A percentile compares a stretch with the other conserved stretches of the same genome.
Evolutionary conservation across 2,888 invertebrate species (phyloP).

Genomic region (Limnephilus marmoratus): DNA sequence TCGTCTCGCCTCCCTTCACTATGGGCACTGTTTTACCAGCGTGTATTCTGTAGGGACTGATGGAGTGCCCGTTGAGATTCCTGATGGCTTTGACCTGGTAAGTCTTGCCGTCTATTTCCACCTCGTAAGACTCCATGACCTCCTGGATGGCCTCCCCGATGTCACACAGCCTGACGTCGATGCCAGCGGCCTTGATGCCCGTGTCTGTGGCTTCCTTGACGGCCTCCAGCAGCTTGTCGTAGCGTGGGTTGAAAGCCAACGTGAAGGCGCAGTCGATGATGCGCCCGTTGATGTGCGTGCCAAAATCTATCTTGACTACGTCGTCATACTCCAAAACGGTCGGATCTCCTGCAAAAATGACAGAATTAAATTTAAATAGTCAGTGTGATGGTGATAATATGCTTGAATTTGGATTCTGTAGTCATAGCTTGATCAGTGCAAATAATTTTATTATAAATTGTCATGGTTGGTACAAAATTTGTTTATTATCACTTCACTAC

Average conservation of each 20-base stretch:
- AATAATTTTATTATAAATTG: too few species aligned
- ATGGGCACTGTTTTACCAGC: slow-evolving; percentile 99
- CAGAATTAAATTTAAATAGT: not conserved
- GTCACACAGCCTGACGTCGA: slow-evolving; percentile 98
- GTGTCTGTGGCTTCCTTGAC: slow-evolving; percentile 99
- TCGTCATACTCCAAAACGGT: slow-evolving; percentile 97
- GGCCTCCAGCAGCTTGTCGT: slow-evolving; percentile 94
- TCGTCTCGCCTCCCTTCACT: slow-evolving; percentile 98
- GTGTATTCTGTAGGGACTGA: slow-evolving; percentile 96
- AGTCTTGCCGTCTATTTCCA: slow-evolving; percentile 96
- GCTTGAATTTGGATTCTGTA: too few species aligned
- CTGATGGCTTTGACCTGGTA: slow-evolving; percentile 98
- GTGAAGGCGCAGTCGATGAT: slow-evolving; percentile 99
- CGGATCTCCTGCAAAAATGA: slow-evolving; percentile 81
- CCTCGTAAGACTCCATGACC: slow-evolving; percentile 99
- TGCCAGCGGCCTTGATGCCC: slow-evolving; percentile 95
- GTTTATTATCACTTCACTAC: too few species aligned
- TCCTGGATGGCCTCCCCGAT: slow-evolving; percentile 98
- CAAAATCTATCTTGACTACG: slow-evolving; percentile 99
- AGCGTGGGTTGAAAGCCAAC: slow-evolving; percentile 96
- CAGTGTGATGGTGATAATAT: not conserved
- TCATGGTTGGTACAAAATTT: too few species aligned
- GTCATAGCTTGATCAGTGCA: too few species aligned
- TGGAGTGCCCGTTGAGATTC: slow-evolving; percentile 99
- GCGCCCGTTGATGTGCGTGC: slow-evolving; percentile 97